phyloP scores from a whole-genome alignment of 2,888 invertebrate species.

The Ypsolopha scabrella region DNA sequence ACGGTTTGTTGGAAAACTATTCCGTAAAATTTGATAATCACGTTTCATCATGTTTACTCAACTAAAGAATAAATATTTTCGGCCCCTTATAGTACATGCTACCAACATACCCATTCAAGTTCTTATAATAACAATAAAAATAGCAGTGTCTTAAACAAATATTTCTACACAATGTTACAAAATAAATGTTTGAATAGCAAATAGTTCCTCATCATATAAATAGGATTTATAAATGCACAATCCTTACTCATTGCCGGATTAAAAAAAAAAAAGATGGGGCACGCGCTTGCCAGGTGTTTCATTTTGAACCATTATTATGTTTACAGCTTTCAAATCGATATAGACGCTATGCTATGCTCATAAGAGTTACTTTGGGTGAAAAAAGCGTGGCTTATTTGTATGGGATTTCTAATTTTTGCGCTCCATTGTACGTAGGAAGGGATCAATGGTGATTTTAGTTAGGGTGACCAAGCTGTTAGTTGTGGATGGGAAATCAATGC shows the following conservation, averaged over 20 bases:
- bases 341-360: background rate
- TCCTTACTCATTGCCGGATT: background rate
- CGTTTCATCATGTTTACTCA: no score
- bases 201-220: background rate
- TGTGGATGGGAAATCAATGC: background rate
- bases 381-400: background rate
- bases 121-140: background rate
- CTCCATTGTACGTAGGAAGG: background rate
- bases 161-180: background rate
- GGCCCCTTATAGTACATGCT: background rate
- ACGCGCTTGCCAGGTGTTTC: slow-evolving; percentile 34
- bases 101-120: background rate
- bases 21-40: no score
- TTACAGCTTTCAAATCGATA: background rate
- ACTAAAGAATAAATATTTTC: background rate
- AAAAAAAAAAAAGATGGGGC: slow-evolving; percentile 17
- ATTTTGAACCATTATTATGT: slow-evolving; percentile 12
- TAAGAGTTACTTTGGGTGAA: background rate
- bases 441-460: background rate
- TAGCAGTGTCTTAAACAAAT: background rate
- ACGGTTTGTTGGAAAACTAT: no score
- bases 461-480: background rate
- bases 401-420: background rate
- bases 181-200: background rate
- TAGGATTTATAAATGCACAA: background rate